A percentile compares a stretch with the other conserved stretches of the same genome.
These are phyloP conservation scores for Nyctereutes procyonoides DNA, from an alignment of 2,113 vertebrate species.

Conservation along the genomic window DNA sequence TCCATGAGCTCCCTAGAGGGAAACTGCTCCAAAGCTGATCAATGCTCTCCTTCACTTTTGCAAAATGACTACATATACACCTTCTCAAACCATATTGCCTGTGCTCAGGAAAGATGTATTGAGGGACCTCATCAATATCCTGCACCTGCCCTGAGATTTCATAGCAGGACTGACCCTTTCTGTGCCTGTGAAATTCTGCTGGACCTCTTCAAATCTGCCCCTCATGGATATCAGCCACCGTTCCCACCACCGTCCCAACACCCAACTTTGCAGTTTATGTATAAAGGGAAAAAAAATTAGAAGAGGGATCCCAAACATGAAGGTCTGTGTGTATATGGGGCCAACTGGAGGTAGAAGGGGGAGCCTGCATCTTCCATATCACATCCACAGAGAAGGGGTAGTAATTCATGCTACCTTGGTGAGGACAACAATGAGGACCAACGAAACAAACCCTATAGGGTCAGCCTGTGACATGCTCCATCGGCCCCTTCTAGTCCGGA, in stretches of 20 bases:
- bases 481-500: not conserved
- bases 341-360: rapidly evolving
- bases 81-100: not conserved
- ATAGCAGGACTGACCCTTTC: not conserved
- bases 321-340: not conserved
- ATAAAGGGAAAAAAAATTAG: not conserved
- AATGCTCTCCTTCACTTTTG: not conserved
- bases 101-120: not conserved
- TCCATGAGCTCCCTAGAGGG: not conserved
- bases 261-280: not conserved
- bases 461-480: not conserved
- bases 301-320: not conserved
- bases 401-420: not conserved
- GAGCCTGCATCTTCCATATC: not conserved
- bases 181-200: not conserved
- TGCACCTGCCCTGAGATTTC: not conserved
- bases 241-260: not conserved
- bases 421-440: not conserved
- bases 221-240: not conserved
- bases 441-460: not conserved
- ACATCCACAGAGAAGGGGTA: not conserved
- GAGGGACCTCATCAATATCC: not conserved
- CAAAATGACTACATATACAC: not conserved
- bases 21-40: not conserved
- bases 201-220: not conserved